These are phyloP conservation scores for Chouioia cunea DNA, from an alignment of 2,888 invertebrate species.

Conservation along the genomic window DNA sequence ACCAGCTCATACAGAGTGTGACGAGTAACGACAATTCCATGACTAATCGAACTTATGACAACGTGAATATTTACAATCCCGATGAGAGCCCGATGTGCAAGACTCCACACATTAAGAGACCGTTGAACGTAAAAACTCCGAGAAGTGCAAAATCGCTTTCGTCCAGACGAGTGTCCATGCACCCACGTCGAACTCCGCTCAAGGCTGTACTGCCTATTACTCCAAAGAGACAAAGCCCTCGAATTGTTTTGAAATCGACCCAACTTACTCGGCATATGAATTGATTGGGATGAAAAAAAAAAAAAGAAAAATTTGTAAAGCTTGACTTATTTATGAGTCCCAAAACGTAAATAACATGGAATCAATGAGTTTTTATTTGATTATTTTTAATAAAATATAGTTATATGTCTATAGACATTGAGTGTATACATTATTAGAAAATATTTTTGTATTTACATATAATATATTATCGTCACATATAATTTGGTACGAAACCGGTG, in stretches of 20 bases:
- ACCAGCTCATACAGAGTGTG: constrained; percentile 6
- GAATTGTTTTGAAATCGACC: constrained; percentile 58
- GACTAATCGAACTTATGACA: constrained; percentile 41
- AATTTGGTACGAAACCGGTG: constrained; percentile 39
- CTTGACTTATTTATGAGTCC: constrained; percentile 22
- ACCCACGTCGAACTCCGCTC: constrained; percentile 74
- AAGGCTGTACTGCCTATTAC: constrained; percentile 65
- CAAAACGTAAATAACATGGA: constrained; percentile 10
- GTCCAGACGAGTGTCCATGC: constrained; percentile 64
- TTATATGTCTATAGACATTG: constrained; percentile 36
- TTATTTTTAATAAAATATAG: constrained; percentile 28
- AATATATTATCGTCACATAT: constrained; percentile 24
- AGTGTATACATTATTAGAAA: constrained; percentile 39
- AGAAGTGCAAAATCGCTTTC: constrained; percentile 72
- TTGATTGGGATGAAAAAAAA: constrained; percentile 37
- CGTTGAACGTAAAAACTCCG: constrained; percentile 72
- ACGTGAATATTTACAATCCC: constrained; percentile 52
- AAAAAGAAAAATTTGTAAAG: constrained; percentile 5
- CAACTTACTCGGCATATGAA: constrained; percentile 54
- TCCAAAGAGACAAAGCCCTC: constrained; percentile 62
- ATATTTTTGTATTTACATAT: constrained; percentile 28
- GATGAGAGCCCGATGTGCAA: constrained; percentile 53
- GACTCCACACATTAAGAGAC: constrained; percentile 74
- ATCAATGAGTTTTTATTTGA: constrained; percentile 33
- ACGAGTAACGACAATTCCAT: constrained; percentile 16